Base-by-base conservation (phyloP, 2,113 vertebrate genomes). In the Eptesicus fuscus region DNA sequence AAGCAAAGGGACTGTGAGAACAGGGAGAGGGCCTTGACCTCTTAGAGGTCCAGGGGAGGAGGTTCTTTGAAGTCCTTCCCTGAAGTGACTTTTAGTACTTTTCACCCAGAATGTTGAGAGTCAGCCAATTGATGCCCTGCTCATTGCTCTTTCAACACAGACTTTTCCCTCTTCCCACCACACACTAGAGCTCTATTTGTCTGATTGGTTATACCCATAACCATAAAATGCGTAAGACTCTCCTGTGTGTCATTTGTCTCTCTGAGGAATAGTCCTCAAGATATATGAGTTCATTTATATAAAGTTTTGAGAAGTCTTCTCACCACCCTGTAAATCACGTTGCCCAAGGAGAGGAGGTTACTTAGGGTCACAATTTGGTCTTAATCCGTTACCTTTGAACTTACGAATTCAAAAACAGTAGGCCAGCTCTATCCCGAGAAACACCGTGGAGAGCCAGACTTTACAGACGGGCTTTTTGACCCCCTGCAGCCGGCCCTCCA, bases 311-410 rank as follows among this genome's bases (percentile, higher is more conserved):
- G 73, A 61, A 44, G n/a, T 63, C n/a, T 47, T 86, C 79, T 87
- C 16, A 23, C 5, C 35, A n/a, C 76, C 32, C 35, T 88, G 32
- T 59, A 83, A 85, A 61, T 67, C 25, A 16, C 47, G 30, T 73
- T 95, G 47, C 88, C 76, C 23, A 2, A 16, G 77, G 78, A 86
- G 17, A 70, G n/a, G 69, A 82, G 47, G 73, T 93, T 93, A 83
- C 93, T 91, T 80, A 44, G 83, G 91, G 49, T 89, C 76, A 83
- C 63, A 65, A 8, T 87, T 94, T 73, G 82, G 67, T 92, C 82
- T 95, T 76, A 74, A 49, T 95, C 73, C 9, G 4, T 88, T 91
- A 88, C 95, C 90, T 93, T 93, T 88, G 90, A 95, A 88, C 92
- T 93, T 53, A 88, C 56, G 49, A 53, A 65, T 93, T 90, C 20